Conservation (phyloP, 2,888 invertebrate species). For the Desoria tigrina region DNA sequence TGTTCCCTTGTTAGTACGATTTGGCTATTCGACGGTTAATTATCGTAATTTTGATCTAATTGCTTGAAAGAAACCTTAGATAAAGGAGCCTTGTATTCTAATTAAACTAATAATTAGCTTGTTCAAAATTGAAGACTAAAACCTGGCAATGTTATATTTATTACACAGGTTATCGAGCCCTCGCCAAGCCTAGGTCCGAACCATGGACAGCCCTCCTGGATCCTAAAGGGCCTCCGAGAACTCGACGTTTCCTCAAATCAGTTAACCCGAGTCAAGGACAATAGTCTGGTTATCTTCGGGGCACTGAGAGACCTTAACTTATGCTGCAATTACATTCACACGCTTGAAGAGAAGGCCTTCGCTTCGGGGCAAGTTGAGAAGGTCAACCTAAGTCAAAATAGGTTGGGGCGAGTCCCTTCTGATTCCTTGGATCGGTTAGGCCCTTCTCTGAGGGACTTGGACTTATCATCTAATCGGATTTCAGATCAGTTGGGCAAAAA, state of each 20-base stretch:
- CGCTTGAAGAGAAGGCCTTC: slow-evolving; percentile 47
- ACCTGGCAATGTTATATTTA: no score
- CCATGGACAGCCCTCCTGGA: slow-evolving; percentile 27
- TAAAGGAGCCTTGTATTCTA: no score
- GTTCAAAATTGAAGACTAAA: no score
- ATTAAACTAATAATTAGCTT: no score
- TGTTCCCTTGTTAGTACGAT: no score
- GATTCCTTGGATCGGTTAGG: slow-evolving; percentile 42
- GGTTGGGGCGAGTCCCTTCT: slow-evolving; percentile 45
- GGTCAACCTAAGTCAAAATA: slow-evolving; percentile 49
- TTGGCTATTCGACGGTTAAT: no score
- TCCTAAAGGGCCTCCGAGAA: slow-evolving; percentile 35
- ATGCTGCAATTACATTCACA: slow-evolving; percentile 51
- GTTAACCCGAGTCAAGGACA: slow-evolving; percentile 46
- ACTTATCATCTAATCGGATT: slow-evolving; percentile 47
- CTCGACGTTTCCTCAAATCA: slow-evolving; percentile 47
- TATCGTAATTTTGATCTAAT: no score
- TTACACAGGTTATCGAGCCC: slow-evolving; percentile 47
- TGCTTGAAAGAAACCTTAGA: no score
- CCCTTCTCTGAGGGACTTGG: slow-evolving; percentile 45
- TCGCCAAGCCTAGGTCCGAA: slow-evolving; percentile 24
- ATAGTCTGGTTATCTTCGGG: slow-evolving; percentile 39
- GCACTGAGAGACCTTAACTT: slow-evolving; percentile 46
- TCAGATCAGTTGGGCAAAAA: slow-evolving; percentile 41
- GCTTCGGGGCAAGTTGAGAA: slow-evolving; percentile 23